Conservation (phyloP, 2,113 vertebrate species). For the Glaucomys volans region DNA sequence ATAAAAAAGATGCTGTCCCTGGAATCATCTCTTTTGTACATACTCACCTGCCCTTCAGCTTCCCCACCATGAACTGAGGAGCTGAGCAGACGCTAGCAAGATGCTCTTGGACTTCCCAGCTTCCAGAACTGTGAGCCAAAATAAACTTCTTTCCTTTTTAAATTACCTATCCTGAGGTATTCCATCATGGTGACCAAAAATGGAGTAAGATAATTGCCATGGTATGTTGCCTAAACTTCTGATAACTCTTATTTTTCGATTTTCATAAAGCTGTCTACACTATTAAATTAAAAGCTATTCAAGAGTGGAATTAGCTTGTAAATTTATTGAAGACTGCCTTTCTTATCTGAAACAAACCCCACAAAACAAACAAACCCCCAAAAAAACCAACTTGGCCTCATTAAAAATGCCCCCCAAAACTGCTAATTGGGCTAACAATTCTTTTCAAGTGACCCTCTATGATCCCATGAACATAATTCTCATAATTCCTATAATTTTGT, state of each 20-base stretch:
- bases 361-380: neutral
- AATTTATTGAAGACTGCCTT: slow-evolving; percentile 12
- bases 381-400: neutral
- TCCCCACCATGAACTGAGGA: neutral
- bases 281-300: neutral
- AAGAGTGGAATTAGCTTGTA: neutral
- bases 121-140: neutral
- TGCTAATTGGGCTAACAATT: neutral
- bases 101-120: neutral
- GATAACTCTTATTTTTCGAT: neutral
- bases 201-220: neutral
- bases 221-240: neutral
- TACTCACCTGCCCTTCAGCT: neutral
- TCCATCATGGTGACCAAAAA: neutral
- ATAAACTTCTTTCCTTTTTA: neutral
- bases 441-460: neutral
- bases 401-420: neutral
- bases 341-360: no score
- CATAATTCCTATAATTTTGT: neutral
- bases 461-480: neutral
- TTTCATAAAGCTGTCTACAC: neutral
- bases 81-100: no score
- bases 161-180: neutral
- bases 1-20: neutral
- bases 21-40: neutral